Evolutionary conservation across 2,113 vertebrate genomes (phyloP).

Genomic region (Meles meles): DNA sequence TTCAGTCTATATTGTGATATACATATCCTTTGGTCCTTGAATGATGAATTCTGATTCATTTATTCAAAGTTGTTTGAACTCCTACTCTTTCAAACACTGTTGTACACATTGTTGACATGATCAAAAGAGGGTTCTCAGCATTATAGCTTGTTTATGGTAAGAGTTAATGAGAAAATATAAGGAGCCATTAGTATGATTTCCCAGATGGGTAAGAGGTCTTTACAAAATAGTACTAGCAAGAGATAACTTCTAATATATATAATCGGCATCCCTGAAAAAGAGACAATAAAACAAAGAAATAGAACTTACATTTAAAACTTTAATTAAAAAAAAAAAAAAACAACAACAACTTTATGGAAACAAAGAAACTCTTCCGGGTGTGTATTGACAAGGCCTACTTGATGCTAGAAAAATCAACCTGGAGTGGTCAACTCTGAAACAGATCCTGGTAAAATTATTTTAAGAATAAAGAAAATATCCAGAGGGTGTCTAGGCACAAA

Average conservation of each 20-base stretch:
- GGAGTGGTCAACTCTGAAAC: neutral
- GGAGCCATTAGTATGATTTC: neutral
- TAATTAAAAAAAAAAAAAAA: neutral
- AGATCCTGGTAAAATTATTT: neutral
- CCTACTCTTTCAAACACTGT: neutral
- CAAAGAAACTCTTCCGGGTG: neutral
- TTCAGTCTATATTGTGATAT: neutral
- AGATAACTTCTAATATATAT: neutral
- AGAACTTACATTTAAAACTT: neutral
- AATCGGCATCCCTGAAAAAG: neutral
- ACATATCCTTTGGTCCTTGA: neutral
- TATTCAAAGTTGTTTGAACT: neutral
- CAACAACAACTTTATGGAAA: neutral
- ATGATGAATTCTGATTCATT: neutral
- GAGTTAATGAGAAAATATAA: neutral
- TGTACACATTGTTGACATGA: neutral
- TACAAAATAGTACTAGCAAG: neutral
- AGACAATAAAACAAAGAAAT: neutral
- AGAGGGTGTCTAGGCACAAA: neutral
- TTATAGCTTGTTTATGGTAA: neutral
- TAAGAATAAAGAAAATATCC: neutral
- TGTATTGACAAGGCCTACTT: neutral
- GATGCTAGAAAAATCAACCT: neutral
- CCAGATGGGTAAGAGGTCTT: neutral
- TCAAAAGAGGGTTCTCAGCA: neutral